These are phyloP conservation scores for Dromococcyx pavoninus DNA, from an alignment of 2,797 vertebrate species.

Conservation along the genomic window DNA sequence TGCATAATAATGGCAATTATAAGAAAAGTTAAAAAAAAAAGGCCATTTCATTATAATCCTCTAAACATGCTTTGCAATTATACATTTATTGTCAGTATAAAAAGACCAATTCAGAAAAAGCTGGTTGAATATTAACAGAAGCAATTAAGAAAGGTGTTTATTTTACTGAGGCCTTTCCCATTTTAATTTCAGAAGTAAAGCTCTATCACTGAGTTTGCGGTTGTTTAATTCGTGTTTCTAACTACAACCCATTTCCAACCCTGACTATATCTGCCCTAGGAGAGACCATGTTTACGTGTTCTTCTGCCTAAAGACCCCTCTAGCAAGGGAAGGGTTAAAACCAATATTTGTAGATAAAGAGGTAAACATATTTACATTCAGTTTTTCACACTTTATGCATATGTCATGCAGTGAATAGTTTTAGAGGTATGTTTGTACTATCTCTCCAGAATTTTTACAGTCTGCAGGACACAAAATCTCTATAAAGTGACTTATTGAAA, in stretches of 20 bases:
- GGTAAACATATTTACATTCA: constrained; percentile 86
- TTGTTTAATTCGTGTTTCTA: constrained; percentile 42
- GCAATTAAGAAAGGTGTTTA: constrained; percentile 47
- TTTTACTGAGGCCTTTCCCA: constrained; percentile 21
- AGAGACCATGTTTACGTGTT: neutral
- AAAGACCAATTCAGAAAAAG: neutral
- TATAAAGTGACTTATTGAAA: constrained; percentile 89
- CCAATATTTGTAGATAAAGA: constrained; percentile 82
- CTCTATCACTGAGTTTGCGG: neutral
- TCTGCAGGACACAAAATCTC: constrained; percentile 84
- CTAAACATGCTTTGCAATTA: constrained; percentile 20
- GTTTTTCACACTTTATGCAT: constrained; percentile 85
- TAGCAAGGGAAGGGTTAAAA: constrained; percentile 73
- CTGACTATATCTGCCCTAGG: neutral
- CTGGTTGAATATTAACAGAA: neutral
- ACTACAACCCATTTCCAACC: neutral
- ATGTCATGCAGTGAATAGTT: constrained; percentile 85
- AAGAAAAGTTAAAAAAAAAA: neutral
- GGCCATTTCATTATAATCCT: neutral
- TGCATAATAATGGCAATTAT: constrained; percentile 9
- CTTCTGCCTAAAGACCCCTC: neutral
- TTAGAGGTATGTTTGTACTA: constrained; percentile 86
- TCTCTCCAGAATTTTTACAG: constrained; percentile 85
- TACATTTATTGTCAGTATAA: neutral
- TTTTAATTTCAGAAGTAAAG: constrained; percentile 20